Evolutionary conservation across 2,797 vertebrate genomes (phyloP), one percentile per base, ranked within the genome.

Genomic region (Astyanax mexicanus): DNA sequence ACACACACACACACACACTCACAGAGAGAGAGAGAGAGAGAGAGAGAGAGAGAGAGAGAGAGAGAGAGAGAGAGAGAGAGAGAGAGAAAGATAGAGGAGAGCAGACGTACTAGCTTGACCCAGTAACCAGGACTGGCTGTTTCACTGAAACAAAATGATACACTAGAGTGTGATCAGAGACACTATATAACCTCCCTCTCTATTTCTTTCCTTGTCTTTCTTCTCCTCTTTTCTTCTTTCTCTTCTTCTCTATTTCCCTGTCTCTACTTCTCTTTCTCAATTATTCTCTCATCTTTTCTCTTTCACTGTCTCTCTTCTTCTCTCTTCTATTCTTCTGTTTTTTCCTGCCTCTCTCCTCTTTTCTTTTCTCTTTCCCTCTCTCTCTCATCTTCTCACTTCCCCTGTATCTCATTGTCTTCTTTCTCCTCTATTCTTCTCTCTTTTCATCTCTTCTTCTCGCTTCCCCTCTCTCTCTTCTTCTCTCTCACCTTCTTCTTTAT

Each of bases 101-200:
- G 12, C 1, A 47, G 45, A 23, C 17, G 15, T 6, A 47, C 62
- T 49, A 29, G 15, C 35, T 3, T 61, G 58, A 38, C 58, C 58
- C 58, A 61, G 19, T 61, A 61, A 61, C 35, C 58, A 60, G 10
- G 29, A 45, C 51, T 7, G 9, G 4, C 51, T 6, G 51, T 25
- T 54, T 27, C 21, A 10, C 25, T 25, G 13, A 17, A 47, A 47
- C 51, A 1, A 23, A 25, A 51, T 9, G 8, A 23, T 25, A 54
- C 51, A 54, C 6, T 23, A 51, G 7, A 1, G 51, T 4, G 13
- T 19, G 8, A 45, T 5, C 3, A 85, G 86, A 88, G 81, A 85
- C n/a, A n/a, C n/a, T n/a, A n/a, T n/a, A n/a, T 80, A 74, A 75
- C 52, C 51, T 58, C 74, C 40, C 75, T 35, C 76, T 38, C 65